Conservation (phyloP, 2,113 vertebrate genomes). For the Ctenodactylus gundi region DNA sequence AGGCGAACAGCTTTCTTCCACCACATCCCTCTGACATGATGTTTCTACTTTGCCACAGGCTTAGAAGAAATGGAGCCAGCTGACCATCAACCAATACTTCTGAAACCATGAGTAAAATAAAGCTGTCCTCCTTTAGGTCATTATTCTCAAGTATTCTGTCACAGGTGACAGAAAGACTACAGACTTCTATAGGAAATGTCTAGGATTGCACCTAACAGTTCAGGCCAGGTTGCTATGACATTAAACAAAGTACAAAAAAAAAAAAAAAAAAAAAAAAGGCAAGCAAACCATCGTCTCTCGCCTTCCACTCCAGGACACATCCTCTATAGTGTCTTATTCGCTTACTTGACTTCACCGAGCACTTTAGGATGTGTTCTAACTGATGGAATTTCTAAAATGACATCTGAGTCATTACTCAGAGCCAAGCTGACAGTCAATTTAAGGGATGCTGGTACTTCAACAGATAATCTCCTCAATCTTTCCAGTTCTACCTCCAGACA, state of each 20-base stretch:
- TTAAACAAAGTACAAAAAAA: neutral
- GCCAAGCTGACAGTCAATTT: neutral
- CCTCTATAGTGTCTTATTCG: neutral
- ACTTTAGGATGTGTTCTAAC: too few species aligned
- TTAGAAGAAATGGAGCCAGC: neutral
- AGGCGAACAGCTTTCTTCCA: neutral
- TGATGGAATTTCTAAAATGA: neutral
- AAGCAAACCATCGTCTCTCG: neutral
- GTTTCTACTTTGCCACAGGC: neutral
- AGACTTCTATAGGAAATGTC: neutral
- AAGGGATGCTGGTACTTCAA: neutral
- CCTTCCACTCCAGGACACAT: fast-evolving
- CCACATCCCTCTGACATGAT: neutral
- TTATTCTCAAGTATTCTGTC: neutral
- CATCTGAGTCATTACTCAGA: neutral
- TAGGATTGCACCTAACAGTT: neutral
- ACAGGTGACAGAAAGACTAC: neutral
- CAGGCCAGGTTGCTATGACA: neutral
- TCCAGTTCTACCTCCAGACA: neutral
- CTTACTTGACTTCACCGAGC: neutral
- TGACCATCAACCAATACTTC: neutral
- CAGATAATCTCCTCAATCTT: neutral
- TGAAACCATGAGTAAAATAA: neutral
- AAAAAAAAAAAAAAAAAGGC: too few species aligned
- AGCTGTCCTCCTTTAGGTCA: neutral